Percentiles rank a stretch among this genome's conserved stretches.
Evolutionary conservation across 1,140 invertebrate species (phyloP).

Genomic region (Drosophila athabasca): DNA sequence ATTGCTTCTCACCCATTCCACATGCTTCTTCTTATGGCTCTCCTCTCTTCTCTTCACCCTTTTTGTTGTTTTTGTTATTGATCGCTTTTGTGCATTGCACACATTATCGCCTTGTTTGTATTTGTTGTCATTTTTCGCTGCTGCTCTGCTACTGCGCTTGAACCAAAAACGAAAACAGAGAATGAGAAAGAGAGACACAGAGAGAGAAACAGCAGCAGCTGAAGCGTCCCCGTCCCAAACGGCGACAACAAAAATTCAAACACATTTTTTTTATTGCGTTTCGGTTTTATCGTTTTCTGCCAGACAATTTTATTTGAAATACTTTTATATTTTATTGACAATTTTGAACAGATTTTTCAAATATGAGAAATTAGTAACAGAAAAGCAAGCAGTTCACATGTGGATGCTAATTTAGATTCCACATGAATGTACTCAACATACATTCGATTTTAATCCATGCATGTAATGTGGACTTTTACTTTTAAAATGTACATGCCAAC

Average conservation of each 20-base stretch:
- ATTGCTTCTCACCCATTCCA: slow-evolving; percentile 1
- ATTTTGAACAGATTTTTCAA: background rate
- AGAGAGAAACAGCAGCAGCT: too few relatives aligned
- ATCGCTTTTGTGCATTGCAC: slow-evolving; percentile 60
- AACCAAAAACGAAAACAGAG: slow-evolving; percentile 23
- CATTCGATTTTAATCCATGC: too few relatives aligned
- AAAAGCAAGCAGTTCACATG: too few relatives aligned
- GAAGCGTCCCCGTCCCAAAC: too few relatives aligned
- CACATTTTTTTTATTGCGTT: slow-evolving; percentile 63
- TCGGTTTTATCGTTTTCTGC: slow-evolving; percentile 3
- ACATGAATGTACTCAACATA: too few relatives aligned
- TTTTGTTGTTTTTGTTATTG: slow-evolving; percentile 50
- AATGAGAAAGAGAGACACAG: background rate
- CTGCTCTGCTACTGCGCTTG: too few relatives aligned
- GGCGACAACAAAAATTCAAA: slow-evolving; percentile 31
- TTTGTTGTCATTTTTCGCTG: slow-evolving; percentile 73
- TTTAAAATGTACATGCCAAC: too few relatives aligned
- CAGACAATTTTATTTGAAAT: background rate
- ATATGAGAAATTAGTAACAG: too few relatives aligned
- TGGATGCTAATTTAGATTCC: too few relatives aligned
- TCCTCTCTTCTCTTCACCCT: background rate
- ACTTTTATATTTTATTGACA: background rate
- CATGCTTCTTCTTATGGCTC: slow-evolving; percentile 2
- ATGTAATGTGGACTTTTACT: too few relatives aligned
- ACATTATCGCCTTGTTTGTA: slow-evolving; percentile 78